Base-by-base conservation (phyloP, 2,888 invertebrate genomes). In the Idaea straminata region DNA sequence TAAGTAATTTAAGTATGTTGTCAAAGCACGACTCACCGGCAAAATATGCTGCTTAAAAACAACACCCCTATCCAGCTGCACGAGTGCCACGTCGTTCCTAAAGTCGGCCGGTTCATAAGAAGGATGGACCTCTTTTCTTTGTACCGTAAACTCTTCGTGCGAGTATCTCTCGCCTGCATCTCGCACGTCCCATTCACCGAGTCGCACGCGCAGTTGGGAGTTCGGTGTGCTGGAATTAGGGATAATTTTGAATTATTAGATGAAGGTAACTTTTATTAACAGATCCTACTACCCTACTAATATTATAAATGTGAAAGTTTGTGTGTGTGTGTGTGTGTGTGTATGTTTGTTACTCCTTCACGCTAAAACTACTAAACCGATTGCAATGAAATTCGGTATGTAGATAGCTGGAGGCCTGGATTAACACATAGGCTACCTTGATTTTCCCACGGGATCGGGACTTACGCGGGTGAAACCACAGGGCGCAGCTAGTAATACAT, bases 171-270 rank as follows among this genome's bases (percentile, higher is more conserved):
- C 98, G 15, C 96, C 96, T 16, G 96, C 95, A 64, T 96, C 97
- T 0, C 97, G 89, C 0, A 98, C 98, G 84, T 98, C 98, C 97
- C 98, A 98, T 83, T 98, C 98, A 0, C 98, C 98, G 0, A 98
- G 93, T 1, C 98, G 95, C 0, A 98, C 97, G 74, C 97, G 96
- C 74, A 98, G 94, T 81, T 97, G 97, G 62, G 95, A 96, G 82
- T 98, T 98, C 34, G 98, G 96, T 6, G 98, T 97, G 64, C 98
- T 98, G 88, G 58, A 89, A 87, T 64, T 16, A 25, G 34, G n/a
- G 34, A 3, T 16, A n/a, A 58, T 57, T 13, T 57, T 57, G 15
- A 57, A 57, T 13, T 57, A 57, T 57, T 57, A 57, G 15, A 13
- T 13, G 7, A 15, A 13, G 57, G 7, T 3, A 1, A 57, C 57